These are phyloP conservation scores for Dreissena polymorpha DNA, from an alignment of 1,140 invertebrate species.

Conservation along the genomic window DNA sequence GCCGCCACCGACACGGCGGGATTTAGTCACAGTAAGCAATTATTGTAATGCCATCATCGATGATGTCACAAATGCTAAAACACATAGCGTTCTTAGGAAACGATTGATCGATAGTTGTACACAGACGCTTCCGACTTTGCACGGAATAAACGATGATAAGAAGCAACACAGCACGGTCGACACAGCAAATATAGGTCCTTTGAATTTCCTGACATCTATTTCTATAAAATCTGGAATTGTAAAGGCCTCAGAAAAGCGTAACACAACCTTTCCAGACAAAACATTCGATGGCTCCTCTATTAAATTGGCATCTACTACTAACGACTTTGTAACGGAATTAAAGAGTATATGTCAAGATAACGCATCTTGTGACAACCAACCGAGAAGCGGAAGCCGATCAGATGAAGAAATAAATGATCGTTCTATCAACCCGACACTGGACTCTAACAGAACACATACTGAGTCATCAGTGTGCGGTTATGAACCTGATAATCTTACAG, in stretches of 20 bases:
- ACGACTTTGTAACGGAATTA: not conserved
- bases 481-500: not conserved
- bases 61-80: not conserved
- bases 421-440: not conserved
- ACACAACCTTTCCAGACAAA: not conserved
- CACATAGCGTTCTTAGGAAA: not conserved
- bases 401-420: not conserved
- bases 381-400: not conserved
- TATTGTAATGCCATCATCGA: not conserved
- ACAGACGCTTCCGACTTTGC: not conserved
- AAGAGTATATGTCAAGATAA: not conserved
- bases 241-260: not conserved
- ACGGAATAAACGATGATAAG: not conserved
- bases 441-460: not conserved
- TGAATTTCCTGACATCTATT: slow-evolving; percentile 21
- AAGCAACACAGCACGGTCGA: not conserved
- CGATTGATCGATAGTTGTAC: slow-evolving; percentile 18
- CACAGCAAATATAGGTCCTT: slow-evolving; percentile 7
- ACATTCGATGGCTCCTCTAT: not conserved
- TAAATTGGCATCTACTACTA: not conserved
- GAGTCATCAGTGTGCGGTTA: not conserved
- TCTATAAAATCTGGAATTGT: slow-evolving; percentile 29
- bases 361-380: not conserved
- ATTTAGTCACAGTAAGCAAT: slow-evolving; percentile 49
- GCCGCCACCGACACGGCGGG: slow-evolving; percentile 26